These are phyloP conservation scores for Streblospio benedicti DNA, from an alignment of 1,140 invertebrate species.

Conservation along the genomic window DNA sequence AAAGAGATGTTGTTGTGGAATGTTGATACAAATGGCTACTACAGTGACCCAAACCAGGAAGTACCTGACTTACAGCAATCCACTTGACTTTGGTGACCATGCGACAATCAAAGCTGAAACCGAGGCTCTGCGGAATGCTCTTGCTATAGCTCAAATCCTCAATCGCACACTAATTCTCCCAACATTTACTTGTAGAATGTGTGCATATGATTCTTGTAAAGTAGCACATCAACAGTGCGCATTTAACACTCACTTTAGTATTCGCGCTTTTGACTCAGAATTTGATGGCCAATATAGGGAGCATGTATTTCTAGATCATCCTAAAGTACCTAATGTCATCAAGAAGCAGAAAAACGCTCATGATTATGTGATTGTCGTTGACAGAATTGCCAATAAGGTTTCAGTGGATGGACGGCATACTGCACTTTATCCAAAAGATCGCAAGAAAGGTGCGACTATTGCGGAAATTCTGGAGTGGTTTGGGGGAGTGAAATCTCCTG, in stretches of 20 bases:
- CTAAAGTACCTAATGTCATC: slow-evolving; percentile 9
- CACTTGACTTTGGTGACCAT: neutral
- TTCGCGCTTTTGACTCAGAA: slow-evolving; percentile 8
- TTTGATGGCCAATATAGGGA: slow-evolving; percentile 12
- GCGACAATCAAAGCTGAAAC: neutral
- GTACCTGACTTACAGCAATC: slow-evolving; percentile 12
- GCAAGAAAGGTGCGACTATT: too few species aligned
- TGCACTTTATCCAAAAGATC: too few species aligned
- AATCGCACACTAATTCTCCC: slow-evolving; percentile 13
- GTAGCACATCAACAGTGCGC: slow-evolving; percentile 1
- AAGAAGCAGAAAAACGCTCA: too few species aligned
- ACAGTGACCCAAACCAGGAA: slow-evolving; percentile 7
- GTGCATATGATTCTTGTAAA: too few species aligned
- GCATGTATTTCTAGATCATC: slow-evolving; percentile 13
- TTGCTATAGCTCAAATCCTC: slow-evolving; percentile 6
- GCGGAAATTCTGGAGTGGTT: too few species aligned
- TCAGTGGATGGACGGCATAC: too few species aligned
- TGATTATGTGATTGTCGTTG: too few species aligned
- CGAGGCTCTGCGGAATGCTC: neutral
- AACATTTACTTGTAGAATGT: neutral
- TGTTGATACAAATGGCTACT: slow-evolving; percentile 9
- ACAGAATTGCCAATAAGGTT: too few species aligned
- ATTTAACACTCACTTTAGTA: slow-evolving; percentile 11
- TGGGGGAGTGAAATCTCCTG: too few species aligned
- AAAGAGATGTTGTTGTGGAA: slow-evolving; percentile 6